Base-by-base conservation (phyloP, 2,113 vertebrate genomes). In the Anser brachyrhynchus region DNA sequence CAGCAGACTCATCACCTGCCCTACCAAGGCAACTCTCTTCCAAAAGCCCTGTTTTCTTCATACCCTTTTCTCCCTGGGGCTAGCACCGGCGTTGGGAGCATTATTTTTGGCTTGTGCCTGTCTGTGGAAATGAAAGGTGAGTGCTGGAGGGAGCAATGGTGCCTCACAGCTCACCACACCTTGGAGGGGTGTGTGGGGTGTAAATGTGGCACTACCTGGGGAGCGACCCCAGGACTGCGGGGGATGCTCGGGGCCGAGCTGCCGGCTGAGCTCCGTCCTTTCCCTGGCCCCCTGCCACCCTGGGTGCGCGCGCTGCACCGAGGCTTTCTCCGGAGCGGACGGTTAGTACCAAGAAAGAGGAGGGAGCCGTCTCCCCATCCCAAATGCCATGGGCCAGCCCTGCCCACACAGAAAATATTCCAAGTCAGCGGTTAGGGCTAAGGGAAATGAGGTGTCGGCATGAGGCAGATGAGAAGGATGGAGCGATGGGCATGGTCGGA, bases 301-400 rank as follows among this genome's bases (percentile, higher is more conserved):
- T 31, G 11, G 23, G 29, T 43, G 54, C 13, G 13, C 13, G 35
- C 2, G 7, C 33, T 18, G 55, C 25, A 8, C 23, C 0, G 0
- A 49, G n/a, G 39, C n/a, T 61, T 81, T 85, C 31, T 22, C 69
- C 0, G 0, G 2, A 58, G 37, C 11, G 57, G 69, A 5, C 26
- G 19, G 19, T 23, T 6, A 43, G 35, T 25, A 54, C 59, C 5
- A 4, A 19, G 6, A 35, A 64, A 52, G 39, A 51, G 37, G 31
- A 84, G 39, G 52, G 55, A 69, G 31, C 74, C 33, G 31, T 13
- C 29, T 69, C 35, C 52, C 25, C 7, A 21, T 78, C 39, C 25
- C 15, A 57, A 82, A 20, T 0, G 1, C 35, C 2, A 2, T 25
- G 49, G 26, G 12, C 33, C 49, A n/a, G 33, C 33, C 43, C 37